These are phyloP conservation scores for Acanthurus leucopareius DNA, from an alignment of 2,797 vertebrate species.

Conservation along the genomic window DNA sequence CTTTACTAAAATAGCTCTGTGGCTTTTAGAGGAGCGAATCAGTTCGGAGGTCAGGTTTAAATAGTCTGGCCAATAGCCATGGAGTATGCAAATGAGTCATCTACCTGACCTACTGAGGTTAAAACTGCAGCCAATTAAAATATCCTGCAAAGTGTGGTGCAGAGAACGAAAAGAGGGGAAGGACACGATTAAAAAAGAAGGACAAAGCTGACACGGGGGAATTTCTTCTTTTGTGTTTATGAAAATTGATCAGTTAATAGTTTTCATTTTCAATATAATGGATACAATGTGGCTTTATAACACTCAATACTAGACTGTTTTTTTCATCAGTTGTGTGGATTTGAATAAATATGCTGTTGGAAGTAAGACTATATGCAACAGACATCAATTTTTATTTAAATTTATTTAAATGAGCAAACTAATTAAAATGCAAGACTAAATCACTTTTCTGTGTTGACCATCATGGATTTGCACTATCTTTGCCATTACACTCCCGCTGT, in stretches of 20 bases:
- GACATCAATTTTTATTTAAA: too few relatives aligned
- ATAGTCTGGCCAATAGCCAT: slow-evolving; percentile 18
- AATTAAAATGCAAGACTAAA: too few relatives aligned
- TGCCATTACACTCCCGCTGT: too few relatives aligned
- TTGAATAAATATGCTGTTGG: neutral
- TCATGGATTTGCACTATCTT: too few relatives aligned
- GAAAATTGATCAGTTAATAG: neutral
- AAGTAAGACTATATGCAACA: neutral
- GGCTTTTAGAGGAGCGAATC: slow-evolving; percentile 28
- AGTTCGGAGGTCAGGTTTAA: slow-evolving; percentile 61
- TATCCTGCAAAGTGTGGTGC: neutral
- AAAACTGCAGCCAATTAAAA: slow-evolving; percentile 44
- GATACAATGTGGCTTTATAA: neutral
- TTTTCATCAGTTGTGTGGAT: neutral
- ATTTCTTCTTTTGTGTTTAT: neutral
- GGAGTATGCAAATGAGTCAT: slow-evolving; percentile 42
- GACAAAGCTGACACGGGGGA: neutral
- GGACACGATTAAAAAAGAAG: neutral
- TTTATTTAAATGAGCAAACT: too few relatives aligned
- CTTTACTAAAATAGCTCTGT: slow-evolving; percentile 32
- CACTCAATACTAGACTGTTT: neutral
- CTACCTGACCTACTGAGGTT: slow-evolving; percentile 20
- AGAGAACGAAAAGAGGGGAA: slow-evolving; percentile 3
- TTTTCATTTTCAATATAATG: neutral
- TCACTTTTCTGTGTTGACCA: too few relatives aligned